Conservation (phyloP, 2,888 invertebrate species). For the Dione vanillae region DNA sequence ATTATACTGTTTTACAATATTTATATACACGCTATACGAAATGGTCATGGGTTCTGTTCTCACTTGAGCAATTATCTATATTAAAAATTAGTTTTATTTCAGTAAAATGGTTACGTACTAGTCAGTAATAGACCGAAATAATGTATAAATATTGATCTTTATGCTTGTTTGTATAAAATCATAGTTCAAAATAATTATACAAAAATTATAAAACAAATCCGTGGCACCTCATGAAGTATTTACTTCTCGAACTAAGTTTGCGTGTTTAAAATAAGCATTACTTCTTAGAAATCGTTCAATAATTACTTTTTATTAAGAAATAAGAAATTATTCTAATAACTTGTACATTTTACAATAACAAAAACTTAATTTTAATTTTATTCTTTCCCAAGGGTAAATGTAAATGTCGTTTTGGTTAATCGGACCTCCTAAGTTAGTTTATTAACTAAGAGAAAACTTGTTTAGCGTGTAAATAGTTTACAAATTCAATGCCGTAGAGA, state of each 20-base stretch:
- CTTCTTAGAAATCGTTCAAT: neutral
- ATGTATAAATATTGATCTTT: too few species aligned
- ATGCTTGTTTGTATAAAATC: too few species aligned
- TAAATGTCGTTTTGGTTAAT: constrained; percentile 10
- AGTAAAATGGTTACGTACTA: too few species aligned
- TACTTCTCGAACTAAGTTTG: too few species aligned
- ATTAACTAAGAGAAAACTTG: constrained; percentile 39
- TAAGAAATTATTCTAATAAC: neutral
- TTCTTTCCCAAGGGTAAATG: constrained; percentile 27
- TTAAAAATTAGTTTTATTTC: neutral
- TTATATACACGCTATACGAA: neutral
- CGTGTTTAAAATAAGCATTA: neutral
- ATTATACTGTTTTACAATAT: too few species aligned
- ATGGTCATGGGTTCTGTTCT: neutral
- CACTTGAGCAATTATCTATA: neutral
- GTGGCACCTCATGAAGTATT: too few species aligned
- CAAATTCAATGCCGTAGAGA: constrained; percentile 25
- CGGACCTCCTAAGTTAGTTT: constrained; percentile 28
- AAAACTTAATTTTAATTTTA: constrained; percentile 17
- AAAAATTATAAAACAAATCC: neutral
- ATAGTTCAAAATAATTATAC: neutral
- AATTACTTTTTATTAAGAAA: too few species aligned
- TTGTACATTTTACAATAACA: neutral
- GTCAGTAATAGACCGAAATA: neutral
- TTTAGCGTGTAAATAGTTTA: constrained; percentile 31